phyloP scores from a whole-genome alignment of 2,797 vertebrate genomes.

The Scolopax rusticola region DNA sequence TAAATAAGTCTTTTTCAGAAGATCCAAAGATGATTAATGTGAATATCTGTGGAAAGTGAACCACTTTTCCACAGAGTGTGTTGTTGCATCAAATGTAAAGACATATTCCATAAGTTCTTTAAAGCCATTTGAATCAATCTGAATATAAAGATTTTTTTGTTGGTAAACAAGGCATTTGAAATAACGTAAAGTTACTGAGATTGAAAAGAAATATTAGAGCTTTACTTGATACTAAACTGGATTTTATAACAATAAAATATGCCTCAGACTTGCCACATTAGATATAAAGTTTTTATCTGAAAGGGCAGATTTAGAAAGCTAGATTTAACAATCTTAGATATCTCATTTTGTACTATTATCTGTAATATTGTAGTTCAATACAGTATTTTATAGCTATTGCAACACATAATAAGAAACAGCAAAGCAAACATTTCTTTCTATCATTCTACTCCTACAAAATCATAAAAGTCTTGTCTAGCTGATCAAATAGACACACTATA shows the following conservation, averaged over 20 bases:
- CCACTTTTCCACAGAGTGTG: not conserved
- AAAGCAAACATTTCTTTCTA: not conserved
- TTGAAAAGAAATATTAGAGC: not conserved
- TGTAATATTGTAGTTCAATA: not conserved
- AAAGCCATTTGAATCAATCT: not conserved
- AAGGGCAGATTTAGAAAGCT: not conserved
- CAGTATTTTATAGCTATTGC: not conserved
- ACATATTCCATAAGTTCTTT: not conserved
- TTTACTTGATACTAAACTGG: not conserved
- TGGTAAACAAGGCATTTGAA: not conserved
- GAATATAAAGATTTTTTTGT: not conserved
- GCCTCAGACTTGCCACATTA: not conserved
- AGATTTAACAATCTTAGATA: not conserved
- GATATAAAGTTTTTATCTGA: not conserved
- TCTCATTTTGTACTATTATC: not conserved
- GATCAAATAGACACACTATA: not conserved
- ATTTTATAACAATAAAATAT: not conserved
- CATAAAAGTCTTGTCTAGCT: not conserved
- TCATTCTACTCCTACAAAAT: not conserved
- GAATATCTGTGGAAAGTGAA: not conserved
- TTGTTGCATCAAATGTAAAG: not conserved
- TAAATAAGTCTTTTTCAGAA: not conserved
- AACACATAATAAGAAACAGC: not conserved
- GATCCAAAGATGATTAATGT: not conserved
- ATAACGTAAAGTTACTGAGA: not conserved